Conservation (phyloP, 2,888 invertebrate genomes). For the Tribolium freemani region DNA sequence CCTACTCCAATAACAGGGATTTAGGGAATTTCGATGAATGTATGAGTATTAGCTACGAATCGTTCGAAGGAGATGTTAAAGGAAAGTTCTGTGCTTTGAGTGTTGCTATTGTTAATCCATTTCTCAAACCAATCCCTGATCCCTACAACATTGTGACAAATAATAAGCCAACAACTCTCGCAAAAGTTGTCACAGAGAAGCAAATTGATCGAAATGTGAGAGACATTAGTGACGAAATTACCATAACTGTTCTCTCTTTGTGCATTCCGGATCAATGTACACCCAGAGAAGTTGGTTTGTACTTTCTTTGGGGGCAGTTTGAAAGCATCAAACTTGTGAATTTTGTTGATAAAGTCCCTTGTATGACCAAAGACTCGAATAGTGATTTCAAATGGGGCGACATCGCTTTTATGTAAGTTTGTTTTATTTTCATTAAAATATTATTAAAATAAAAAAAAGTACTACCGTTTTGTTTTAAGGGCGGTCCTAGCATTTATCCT, state of each 20-base stretch:
- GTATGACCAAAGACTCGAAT: conserved; percentile 19
- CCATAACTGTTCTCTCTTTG: not conserved
- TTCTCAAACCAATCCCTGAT: conserved; percentile 8
- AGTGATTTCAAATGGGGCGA: conserved; percentile 17
- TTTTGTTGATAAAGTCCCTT: not conserved
- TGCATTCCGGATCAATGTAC: conserved; percentile 42
- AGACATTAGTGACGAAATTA: not conserved
- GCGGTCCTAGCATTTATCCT: not conserved
- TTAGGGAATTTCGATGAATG: conserved; percentile 42
- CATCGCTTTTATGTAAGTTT: conserved; percentile 31
- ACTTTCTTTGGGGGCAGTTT: conserved; percentile 26
- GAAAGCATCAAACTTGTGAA: not conserved
- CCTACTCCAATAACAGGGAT: conserved; percentile 30
- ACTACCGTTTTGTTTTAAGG: conserved; percentile 1
- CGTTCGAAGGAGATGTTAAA: not conserved
- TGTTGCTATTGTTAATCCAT: conserved; percentile 20
- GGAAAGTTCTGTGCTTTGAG: conserved; percentile 34
- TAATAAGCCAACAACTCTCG: not conserved
- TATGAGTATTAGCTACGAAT: conserved; percentile 15
- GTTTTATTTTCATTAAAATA: too few relatives aligned
- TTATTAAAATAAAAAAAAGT: too few relatives aligned
- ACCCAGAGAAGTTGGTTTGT: conserved; percentile 26
- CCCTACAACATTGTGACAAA: not conserved
- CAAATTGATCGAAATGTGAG: not conserved
- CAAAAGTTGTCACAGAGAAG: not conserved